These are phyloP conservation scores for Melolontha melolontha DNA, from an alignment of 2,888 invertebrate genomes.

Conservation along the genomic window DNA sequence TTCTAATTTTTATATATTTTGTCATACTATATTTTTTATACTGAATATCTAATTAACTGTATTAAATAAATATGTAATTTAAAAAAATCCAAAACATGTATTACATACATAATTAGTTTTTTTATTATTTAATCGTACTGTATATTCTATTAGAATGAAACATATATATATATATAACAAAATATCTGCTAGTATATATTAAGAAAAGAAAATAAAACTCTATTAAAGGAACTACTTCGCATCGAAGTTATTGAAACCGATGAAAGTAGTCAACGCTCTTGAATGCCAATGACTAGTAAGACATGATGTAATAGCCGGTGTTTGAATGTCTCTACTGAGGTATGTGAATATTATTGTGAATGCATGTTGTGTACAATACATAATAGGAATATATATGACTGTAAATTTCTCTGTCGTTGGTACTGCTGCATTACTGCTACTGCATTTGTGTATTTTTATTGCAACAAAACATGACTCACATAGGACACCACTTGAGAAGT, in stretches of 20 bases:
- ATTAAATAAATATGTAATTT: too few relatives aligned
- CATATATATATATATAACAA: background rate
- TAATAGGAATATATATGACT: constrained; percentile 41
- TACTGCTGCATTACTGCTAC: constrained; percentile 15
- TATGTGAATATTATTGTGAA: constrained; percentile 41
- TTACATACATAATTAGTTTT: too few relatives aligned
- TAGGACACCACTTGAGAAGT: background rate
- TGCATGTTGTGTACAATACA: constrained; percentile 38
- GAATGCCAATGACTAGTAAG: constrained; percentile 44
- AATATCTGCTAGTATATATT: background rate
- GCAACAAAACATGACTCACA: constrained; percentile 39
- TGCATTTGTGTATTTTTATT: constrained; percentile 41
- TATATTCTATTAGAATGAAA: too few relatives aligned
- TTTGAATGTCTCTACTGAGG: constrained; percentile 38
- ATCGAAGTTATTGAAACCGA: constrained; percentile 50
- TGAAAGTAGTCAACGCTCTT: constrained; percentile 50
- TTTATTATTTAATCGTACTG: too few relatives aligned
- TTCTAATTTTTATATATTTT: too few relatives aligned
- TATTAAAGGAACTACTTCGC: constrained; percentile 43
- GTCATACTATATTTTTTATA: too few relatives aligned
- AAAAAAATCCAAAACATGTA: too few relatives aligned
- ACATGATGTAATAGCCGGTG: constrained; percentile 46
- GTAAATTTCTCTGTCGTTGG: constrained; percentile 39
- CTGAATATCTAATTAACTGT: too few relatives aligned
- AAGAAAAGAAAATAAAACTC: constrained; percentile 4